A percentile compares a stretch with the other conserved stretches of the same genome.
Evolutionary conservation across 2,888 invertebrate genomes (phyloP).

Genomic region (Atethmia centrago): DNA sequence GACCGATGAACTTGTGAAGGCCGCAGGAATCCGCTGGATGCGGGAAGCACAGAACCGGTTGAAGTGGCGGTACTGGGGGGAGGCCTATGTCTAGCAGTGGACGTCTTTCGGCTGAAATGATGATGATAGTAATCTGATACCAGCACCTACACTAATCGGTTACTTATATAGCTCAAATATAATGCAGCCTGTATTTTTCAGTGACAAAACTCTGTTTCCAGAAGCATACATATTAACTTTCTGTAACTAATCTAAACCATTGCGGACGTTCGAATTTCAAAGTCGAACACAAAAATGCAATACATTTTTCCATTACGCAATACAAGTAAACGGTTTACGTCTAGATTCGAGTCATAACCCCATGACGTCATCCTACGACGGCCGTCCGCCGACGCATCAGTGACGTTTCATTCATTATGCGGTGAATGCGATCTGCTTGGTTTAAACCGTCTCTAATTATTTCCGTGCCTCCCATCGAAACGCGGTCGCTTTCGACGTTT

Average conservation of each 20-base stretch:
- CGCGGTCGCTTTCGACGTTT: constrained; percentile 72
- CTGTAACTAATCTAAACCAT: background rate
- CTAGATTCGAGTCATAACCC: constrained; percentile 70
- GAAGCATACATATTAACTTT: background rate
- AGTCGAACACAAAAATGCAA: constrained; percentile 2
- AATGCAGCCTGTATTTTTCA: background rate
- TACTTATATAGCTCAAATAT: background rate
- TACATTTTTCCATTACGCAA: constrained; percentile 32
- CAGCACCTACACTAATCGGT: background rate
- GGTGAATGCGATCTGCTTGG: constrained; percentile 85
- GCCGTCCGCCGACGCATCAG: constrained; percentile 72
- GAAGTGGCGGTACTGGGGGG: no score
- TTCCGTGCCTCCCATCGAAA: constrained; percentile 85
- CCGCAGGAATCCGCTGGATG: no score
- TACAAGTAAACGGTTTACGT: constrained; percentile 44
- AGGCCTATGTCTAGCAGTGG: no score
- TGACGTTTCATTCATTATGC: constrained; percentile 88
- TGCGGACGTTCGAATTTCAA: constrained; percentile 1
- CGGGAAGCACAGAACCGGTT: no score
- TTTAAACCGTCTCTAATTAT: constrained; percentile 87
- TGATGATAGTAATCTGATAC: background rate
- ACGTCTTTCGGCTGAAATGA: no score
- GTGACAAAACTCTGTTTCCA: constrained; percentile 13
- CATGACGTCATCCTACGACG: constrained; percentile 74
- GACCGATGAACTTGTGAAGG: no score